Evolutionary conservation across 2,797 vertebrate genomes (phyloP), one percentile per base, ranked within the genome.

Genomic region (Syndactyla subalaris): DNA sequence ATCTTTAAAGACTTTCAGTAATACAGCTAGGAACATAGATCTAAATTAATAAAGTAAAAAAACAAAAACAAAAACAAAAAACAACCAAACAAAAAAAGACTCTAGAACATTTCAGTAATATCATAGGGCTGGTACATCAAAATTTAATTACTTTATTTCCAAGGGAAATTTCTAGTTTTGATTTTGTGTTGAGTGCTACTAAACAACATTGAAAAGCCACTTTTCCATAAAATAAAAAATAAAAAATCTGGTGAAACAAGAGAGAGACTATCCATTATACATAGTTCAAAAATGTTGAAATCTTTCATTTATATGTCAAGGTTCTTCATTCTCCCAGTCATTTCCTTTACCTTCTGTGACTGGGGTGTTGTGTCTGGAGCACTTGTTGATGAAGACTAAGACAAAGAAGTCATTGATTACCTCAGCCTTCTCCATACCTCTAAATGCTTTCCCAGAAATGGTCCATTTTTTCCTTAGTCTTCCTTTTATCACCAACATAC

Each of bases 71-170:
- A 39, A 14, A 14, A 39, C 6, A 6, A 14, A 39, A 13, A 39
- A 39, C 39, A 71, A 62, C 17, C 81, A 61, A 84, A 7, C 0
- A 26, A 7, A 39, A 39, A 39, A 15, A 39, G 15, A 39, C 39
- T 65, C 48, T 24, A 65, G 10, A 78, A 72, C 1, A 43, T 81
- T 34, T 67, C 52, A 18, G 32, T 58, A 85, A 20, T 68, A 41
- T 21, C 4, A 27, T 32, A 32, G 6, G 4, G 5, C 38, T 2
- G 0, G 1, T n/a, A 21, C 46, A 7, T 58, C 34, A 70, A 89
- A 95, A 82, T 21, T 5, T 6, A 43, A 32, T 29, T 45, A 22
- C 7, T 72, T 57, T 87, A 80, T 66, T 30, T 32, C 34, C 11
- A 54, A 66, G 10, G 21, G 8, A 91, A 77, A 36, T 18, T 32